Evolutionary conservation across 2,888 invertebrate genomes (phyloP).

Genomic region (Tupiocoris notatus): DNA sequence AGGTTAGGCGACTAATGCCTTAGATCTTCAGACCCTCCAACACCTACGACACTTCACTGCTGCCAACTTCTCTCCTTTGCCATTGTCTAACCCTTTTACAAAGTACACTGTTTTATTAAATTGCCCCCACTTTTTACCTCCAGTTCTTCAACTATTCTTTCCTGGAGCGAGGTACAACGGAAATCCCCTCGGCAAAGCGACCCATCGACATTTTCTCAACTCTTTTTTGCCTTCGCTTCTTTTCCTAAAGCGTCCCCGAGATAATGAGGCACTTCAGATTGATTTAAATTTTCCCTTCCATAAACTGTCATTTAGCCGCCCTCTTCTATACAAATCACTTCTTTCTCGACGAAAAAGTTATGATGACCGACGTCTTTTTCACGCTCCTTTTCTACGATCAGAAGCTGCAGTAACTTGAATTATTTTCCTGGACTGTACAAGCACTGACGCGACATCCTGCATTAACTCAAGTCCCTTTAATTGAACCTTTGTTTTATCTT

Average conservation of each 20-base stretch:
- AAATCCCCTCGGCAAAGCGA: background rate
- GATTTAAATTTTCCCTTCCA: constrained; percentile 11
- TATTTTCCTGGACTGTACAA: no score
- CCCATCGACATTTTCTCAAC: background rate
- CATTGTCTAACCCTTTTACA: constrained; percentile 29
- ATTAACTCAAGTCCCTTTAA: no score
- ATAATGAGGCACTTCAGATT: constrained; percentile 25
- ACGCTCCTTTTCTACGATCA: no score
- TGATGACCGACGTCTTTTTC: no score
- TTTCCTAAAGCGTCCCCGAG: constrained; percentile 7
- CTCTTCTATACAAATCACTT: background rate
- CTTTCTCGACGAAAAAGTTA: no score
- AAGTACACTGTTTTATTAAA: constrained; percentile 34
- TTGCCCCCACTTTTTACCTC: constrained; percentile 23
- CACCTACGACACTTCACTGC: background rate
- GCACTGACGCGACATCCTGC: no score
- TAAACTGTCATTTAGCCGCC: background rate
- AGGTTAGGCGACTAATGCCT: constrained; percentile 29
- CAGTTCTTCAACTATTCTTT: background rate
- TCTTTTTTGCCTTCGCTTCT: background rate
- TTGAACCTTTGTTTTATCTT: no score
- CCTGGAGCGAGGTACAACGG: background rate
- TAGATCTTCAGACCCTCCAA: background rate
- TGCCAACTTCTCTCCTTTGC: background rate
- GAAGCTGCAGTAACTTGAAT: no score